Percentiles rank a stretch among this genome's conserved stretches.
Conservation (phyloP, 2,113 vertebrate species). For the Halcyon senegalensis region DNA sequence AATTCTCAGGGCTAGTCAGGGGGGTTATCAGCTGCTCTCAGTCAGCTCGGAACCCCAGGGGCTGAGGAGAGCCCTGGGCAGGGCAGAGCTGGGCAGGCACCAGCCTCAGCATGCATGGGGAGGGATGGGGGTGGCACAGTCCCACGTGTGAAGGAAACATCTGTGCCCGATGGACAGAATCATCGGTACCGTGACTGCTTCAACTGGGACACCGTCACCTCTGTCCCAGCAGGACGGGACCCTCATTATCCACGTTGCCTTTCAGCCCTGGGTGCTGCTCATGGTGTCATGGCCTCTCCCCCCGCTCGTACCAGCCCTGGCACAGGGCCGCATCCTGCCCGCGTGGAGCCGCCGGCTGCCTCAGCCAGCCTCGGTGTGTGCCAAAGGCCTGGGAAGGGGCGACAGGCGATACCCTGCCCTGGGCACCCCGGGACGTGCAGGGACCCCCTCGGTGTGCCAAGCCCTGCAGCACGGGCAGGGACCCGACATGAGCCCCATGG, state of each 20-base stretch:
- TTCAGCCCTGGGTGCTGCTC: accelerated
- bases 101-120: accelerated
- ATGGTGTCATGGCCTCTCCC: accelerated
- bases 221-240: background rate
- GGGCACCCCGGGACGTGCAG: background rate
- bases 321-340: background rate
- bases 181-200: accelerated
- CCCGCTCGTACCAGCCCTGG: accelerated
- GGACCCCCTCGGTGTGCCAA: background rate
- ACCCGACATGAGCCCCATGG: accelerated
- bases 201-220: accelerated
- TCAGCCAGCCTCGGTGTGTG: accelerated
- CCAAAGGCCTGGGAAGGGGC: background rate
- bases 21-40: background rate
- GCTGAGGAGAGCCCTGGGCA: background rate
- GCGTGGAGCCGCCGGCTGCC: background rate
- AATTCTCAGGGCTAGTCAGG: accelerated
- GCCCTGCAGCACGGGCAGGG: background rate
- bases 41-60: accelerated
- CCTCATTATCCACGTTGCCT: accelerated
- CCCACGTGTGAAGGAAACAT: accelerated
- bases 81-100: accelerated
- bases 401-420: accelerated
- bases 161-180: accelerated
- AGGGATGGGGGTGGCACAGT: accelerated